Evolutionary conservation across 2,797 vertebrate species (phyloP).

Genomic region (Garrulus glandarius): DNA sequence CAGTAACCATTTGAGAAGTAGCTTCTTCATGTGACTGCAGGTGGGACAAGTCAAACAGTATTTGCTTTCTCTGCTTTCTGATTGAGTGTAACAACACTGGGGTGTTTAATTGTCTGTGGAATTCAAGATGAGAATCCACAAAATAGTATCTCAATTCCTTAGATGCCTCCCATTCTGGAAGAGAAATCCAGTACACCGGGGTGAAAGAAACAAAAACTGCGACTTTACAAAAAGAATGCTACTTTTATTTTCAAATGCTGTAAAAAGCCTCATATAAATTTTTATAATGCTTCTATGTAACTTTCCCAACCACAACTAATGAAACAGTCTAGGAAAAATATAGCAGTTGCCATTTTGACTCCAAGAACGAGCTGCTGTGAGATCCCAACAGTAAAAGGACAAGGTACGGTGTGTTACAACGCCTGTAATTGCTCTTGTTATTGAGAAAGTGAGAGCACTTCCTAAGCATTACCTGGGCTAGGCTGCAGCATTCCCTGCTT

Average conservation of each 20-base stretch:
- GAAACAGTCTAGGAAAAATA: constrained; percentile 60
- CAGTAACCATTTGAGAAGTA: neutral
- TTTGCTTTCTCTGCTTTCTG: neutral
- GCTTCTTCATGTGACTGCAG: neutral
- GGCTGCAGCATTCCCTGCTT: constrained; percentile 20
- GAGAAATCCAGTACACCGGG: rapidly evolving
- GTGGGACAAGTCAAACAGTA: neutral
- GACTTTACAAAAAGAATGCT: constrained; percentile 65
- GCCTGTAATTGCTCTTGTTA: neutral
- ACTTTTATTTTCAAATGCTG: constrained; percentile 72
- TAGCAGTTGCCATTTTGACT: constrained; percentile 52
- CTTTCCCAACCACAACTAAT: constrained; percentile 55
- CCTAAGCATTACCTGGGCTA: constrained; percentile 2
- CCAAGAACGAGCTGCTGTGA: constrained; percentile 36
- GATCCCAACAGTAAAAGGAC: constrained; percentile 22
- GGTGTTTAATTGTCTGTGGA: neutral
- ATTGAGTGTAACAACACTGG: neutral
- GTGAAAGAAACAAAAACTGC: neutral
- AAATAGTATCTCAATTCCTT: neutral
- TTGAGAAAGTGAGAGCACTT: constrained; percentile 30
- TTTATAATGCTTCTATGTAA: constrained; percentile 61
- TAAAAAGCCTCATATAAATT: constrained; percentile 74
- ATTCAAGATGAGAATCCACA: neutral
- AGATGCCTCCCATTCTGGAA: neutral
- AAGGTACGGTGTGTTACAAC: constrained; percentile 9